phyloP scores from a whole-genome alignment of 2,113 vertebrate species.

The Rhineura floridana region DNA sequence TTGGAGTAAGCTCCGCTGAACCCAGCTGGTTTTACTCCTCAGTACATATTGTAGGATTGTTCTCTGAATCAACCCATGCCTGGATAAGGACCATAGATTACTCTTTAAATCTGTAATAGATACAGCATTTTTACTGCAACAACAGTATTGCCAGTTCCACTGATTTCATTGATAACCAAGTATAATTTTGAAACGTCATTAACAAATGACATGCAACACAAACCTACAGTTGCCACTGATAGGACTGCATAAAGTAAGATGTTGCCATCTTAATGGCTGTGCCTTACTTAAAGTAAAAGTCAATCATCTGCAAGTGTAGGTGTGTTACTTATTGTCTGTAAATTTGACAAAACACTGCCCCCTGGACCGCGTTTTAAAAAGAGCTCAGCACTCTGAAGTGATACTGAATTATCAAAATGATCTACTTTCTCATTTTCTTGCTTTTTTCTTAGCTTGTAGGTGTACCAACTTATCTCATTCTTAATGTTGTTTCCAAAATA shows the following conservation, averaged over 20 bases:
- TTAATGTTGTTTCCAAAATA: not conserved
- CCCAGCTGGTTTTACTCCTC: not conserved
- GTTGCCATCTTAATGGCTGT: not conserved
- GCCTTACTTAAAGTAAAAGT: conserved; percentile 27
- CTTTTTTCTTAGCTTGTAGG: not conserved
- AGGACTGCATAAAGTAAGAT: no score
- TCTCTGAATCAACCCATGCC: no score
- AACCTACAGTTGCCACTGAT: no score
- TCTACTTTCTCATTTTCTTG: not conserved
- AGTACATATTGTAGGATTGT: not conserved
- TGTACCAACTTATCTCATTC: not conserved
- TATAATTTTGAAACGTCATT: not conserved
- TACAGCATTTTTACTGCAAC: not conserved
- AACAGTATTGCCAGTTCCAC: not conserved
- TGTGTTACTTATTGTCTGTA: conserved; percentile 33
- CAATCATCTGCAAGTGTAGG: not conserved
- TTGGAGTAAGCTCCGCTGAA: no score
- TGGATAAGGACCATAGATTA: not conserved
- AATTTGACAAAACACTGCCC: not conserved
- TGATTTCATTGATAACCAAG: not conserved
- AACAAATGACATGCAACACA: not conserved
- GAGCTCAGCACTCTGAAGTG: not conserved
- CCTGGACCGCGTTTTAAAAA: not conserved
- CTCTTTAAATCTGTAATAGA: not conserved
- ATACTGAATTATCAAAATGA: not conserved